Evolutionary conservation across 2,797 vertebrate species (phyloP).

Genomic region (Picus viridis): DNA sequence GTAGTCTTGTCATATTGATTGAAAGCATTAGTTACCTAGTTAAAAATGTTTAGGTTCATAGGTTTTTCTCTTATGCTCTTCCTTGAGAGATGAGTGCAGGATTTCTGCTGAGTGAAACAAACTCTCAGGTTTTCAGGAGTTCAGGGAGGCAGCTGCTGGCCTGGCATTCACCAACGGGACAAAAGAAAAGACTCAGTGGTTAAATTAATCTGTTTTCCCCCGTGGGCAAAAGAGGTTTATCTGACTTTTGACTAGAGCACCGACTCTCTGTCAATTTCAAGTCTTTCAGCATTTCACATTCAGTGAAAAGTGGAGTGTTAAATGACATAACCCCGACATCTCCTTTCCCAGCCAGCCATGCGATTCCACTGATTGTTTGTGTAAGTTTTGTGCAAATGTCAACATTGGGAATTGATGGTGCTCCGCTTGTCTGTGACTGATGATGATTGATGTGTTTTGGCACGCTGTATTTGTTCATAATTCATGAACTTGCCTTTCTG

Average conservation of each 20-base stretch:
- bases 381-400: constrained; percentile 42
- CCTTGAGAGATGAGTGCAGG: not conserved
- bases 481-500: constrained; percentile 58
- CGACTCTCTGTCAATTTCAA: not conserved
- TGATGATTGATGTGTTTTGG: constrained; percentile 65
- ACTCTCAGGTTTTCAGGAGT: not conserved
- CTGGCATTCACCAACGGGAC: not conserved
- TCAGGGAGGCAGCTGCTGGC: not conserved
- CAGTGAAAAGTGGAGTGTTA: constrained; percentile 1
- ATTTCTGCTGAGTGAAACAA: not conserved
- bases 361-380: not conserved
- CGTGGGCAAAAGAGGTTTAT: not conserved
- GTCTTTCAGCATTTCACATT: not conserved
- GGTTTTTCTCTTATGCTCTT: not conserved
- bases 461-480: constrained; percentile 40
- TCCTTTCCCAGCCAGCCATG: constrained; percentile 18
- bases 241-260: not conserved
- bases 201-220: not conserved
- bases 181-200: not conserved
- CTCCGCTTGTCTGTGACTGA: not conserved
- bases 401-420: not conserved
- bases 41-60: not conserved
- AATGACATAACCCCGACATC: not conserved
- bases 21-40: not conserved
- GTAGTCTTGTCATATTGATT: not conserved